A percentile compares a stretch with the other conserved stretches of the same genome.
Conservation (phyloP, 2,113 vertebrate species). For the Corapipo altera region DNA sequence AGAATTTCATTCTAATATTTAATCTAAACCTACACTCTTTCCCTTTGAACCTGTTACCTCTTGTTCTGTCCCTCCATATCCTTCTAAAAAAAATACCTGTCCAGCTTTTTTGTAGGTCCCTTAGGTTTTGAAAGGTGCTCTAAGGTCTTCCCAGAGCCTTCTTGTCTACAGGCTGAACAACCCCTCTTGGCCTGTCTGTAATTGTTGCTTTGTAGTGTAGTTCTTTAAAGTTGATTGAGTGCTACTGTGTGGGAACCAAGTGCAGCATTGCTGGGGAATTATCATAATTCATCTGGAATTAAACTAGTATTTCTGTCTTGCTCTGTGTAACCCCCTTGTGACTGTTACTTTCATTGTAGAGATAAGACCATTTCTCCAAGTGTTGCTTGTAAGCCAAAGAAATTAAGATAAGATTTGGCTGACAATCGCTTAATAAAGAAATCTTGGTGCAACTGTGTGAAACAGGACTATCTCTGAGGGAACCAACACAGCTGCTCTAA, state of each 20-base stretch:
- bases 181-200: neutral
- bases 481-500: neutral
- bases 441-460: neutral
- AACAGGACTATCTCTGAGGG: neutral
- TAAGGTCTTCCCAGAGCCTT: neutral
- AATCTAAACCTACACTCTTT: accelerated
- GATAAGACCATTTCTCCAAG: neutral
- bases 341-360: neutral
- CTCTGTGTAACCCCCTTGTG: neutral
- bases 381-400: neutral
- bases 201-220: neutral
- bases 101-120: too few relatives aligned
- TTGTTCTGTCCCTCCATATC: neutral
- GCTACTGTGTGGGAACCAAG: neutral
- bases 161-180: neutral
- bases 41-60: neutral
- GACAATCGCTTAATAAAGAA: neutral
- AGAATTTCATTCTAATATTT: neutral
- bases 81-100: neutral
- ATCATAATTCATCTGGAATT: neutral
- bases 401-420: neutral
- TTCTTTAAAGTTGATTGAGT: neutral
- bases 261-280: neutral
- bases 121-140: neutral
- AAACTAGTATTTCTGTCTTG: neutral